A percentile compares a stretch with the other conserved stretches of the same genome.
phyloP scores from a whole-genome alignment of 2,797 vertebrate species.

The Falco concolor region DNA sequence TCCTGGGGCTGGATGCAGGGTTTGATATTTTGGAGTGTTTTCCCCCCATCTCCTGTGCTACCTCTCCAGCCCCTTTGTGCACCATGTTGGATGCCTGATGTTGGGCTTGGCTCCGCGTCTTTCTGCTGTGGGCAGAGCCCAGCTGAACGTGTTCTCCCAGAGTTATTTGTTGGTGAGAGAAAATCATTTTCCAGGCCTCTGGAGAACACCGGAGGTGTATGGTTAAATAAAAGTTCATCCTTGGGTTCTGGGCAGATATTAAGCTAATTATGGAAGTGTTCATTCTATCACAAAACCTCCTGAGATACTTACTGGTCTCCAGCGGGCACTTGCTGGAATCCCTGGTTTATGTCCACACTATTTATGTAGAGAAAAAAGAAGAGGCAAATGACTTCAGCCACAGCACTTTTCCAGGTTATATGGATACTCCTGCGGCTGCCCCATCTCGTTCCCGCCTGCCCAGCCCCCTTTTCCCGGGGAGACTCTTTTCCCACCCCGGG shows the following conservation, averaged over 20 bases:
- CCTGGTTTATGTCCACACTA: rapidly evolving
- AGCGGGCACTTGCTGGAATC: background rate
- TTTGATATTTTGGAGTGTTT: background rate
- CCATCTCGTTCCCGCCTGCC: background rate
- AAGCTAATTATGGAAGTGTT: background rate
- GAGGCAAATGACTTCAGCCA: background rate
- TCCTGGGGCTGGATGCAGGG: background rate
- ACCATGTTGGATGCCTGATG: conserved; percentile 8
- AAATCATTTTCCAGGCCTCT: conserved; percentile 33
- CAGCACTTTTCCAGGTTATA: background rate
- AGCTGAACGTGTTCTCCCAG: background rate
- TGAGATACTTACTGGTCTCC: background rate
- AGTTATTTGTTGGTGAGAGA: conserved; percentile 1
- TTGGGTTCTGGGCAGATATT: background rate
- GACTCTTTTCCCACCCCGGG: background rate
- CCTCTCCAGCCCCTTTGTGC: conserved; percentile 8
- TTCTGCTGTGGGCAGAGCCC: background rate
- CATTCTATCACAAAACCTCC: background rate
- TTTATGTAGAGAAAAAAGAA: background rate
- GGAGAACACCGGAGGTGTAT: background rate
- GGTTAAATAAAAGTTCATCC: background rate
- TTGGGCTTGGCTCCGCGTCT: background rate
- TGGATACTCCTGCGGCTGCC: rapidly evolving
- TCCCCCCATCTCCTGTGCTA: background rate
- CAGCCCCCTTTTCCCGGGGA: background rate